A percentile compares a stretch with the other conserved stretches of the same genome.
These are phyloP conservation scores for Poecilia latipinna DNA, from an alignment of 2,113 vertebrate genomes.

Conservation along the genomic window DNA sequence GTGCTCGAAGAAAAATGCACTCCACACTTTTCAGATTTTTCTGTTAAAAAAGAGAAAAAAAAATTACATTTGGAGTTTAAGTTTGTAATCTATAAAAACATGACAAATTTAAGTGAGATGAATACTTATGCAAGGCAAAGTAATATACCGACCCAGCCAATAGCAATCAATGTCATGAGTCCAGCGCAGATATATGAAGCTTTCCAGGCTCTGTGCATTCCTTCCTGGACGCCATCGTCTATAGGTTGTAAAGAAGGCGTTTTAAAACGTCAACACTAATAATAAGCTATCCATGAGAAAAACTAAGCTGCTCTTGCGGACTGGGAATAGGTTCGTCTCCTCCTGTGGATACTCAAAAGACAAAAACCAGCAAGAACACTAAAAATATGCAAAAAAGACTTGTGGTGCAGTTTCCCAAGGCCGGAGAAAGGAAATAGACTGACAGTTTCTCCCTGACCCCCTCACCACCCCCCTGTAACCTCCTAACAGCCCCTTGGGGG, in stretches of 20 bases:
- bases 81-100: too few relatives aligned
- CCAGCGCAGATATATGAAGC: conserved; percentile 61
- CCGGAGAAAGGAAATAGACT: conserved; percentile 83
- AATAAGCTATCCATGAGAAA: conserved; percentile 69
- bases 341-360: conserved; percentile 55
- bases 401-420: conserved; percentile 83
- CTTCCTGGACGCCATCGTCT: conserved; percentile 32
- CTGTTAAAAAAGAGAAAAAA: too few relatives aligned
- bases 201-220: conserved; percentile 66
- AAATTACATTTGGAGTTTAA: too few relatives aligned
- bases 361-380: conserved; percentile 67
- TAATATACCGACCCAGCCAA: conserved; percentile 28
- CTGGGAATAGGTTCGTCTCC: conserved; percentile 64
- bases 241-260: conserved; percentile 5
- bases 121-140: too few relatives aligned
- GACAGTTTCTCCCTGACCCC: conserved; percentile 81
- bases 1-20: too few relatives aligned
- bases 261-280: conserved; percentile 40
- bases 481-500: conserved; percentile 75
- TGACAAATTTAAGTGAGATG: too few relatives aligned
- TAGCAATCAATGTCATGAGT: conserved; percentile 34
- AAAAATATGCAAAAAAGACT: conserved; percentile 76
- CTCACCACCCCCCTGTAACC: conserved; percentile 76
- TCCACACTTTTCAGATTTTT: neutral
- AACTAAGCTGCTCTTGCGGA: conserved; percentile 49